Conservation (phyloP, 2,113 vertebrate genomes). For the Engraulis encrasicolus region DNA sequence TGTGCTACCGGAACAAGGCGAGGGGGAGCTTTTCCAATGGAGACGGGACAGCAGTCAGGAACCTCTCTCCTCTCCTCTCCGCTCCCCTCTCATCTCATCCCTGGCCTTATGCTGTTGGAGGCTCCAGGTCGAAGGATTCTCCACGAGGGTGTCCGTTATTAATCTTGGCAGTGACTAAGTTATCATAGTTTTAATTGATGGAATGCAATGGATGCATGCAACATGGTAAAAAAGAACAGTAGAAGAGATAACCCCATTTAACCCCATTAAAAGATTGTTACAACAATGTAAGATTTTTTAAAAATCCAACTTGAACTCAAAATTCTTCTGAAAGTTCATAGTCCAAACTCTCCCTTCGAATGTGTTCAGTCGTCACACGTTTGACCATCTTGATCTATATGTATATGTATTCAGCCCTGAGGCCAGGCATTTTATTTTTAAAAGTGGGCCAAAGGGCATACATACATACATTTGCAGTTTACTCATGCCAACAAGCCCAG, state of each 20-base stretch:
- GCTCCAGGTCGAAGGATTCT: background rate
- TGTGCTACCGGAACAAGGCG: conserved; percentile 57
- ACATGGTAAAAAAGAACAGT: no score
- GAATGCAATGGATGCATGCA: no score
- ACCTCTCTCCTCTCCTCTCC: no score
- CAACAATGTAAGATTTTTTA: no score
- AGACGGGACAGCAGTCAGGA: conserved; percentile 16
- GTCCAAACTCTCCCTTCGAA: no score
- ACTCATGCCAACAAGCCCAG: background rate
- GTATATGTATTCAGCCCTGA: background rate
- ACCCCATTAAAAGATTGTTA: no score
- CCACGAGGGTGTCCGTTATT: background rate
- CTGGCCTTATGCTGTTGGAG: background rate
- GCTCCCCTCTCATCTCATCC: no score
- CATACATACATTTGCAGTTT: background rate
- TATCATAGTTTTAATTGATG: no score
- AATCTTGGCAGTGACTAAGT: no score
- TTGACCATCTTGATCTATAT: background rate
- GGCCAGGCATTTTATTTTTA: conserved; percentile 38
- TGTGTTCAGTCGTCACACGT: background rate
- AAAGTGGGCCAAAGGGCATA: background rate
- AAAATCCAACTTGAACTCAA: no score
- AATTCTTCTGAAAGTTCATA: no score
- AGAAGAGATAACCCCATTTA: no score
- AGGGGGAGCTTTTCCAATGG: conserved; percentile 19